Base-by-base conservation (phyloP, 2,888 invertebrate genomes). In the Hylaea fasciaria region DNA sequence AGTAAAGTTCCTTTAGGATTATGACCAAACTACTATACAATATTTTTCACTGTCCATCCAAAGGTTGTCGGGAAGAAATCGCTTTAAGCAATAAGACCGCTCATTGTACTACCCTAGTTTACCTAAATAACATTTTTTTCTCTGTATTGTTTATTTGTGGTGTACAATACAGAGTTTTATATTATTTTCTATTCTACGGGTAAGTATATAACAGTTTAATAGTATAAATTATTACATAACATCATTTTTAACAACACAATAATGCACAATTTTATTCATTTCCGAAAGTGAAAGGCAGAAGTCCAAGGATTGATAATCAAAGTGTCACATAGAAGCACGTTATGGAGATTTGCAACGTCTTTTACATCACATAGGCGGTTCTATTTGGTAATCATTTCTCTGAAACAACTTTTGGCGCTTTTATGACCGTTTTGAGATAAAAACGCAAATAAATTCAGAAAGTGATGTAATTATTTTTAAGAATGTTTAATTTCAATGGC, bases 251-350 rank as follows among this genome's bases (percentile, higher is more conserved):
- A 8, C 7, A 7, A 37, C 37, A n/a, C 10, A 37, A 37, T 37
- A 12, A n/a, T 12, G 12, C 35, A 45, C 41, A 48, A 51, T 22
- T 46, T 58, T 52, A 51, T 49, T 47, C n/a, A 46, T 46, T 32
- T 12, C 4, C 29, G 28, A 55, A 58, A 59, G 53, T 54, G 61
- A 66, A 57, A 62, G 65, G 50, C 29, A 50, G 37, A 49, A 43
- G 3, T 9, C 11, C 12, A 16, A 35, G 37, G 62, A 57, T 50
- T 59, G 59, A 59, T 57, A 62, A 53, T 44, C 40, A 46, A 47
- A 32, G 13, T 48, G 32, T 55, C 32, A 32, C 32, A 32, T 32
- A 32, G 32, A 32, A 44, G 32, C 32, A 32, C 22, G 48, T 57
- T 50, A 46, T 51, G 41, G 13, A 41, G 28, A 41, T 50, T 7